Evolutionary conservation across 2,113 vertebrate genomes (phyloP).

Genomic region (Shinisaurus crocodilurus): DNA sequence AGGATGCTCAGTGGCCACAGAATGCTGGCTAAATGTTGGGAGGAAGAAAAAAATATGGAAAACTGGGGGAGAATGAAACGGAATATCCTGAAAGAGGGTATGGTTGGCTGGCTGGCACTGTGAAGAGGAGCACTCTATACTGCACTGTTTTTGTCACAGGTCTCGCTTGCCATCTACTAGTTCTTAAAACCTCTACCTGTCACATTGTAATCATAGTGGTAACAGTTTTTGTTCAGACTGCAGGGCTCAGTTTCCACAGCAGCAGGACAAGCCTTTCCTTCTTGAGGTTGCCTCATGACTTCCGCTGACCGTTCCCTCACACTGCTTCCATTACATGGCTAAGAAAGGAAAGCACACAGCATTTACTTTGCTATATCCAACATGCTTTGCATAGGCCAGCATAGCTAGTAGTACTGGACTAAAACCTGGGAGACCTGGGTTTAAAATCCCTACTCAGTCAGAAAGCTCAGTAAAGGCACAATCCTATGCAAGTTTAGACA

Average conservation of each 20-base stretch:
- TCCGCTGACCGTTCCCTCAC: conserved; percentile 84
- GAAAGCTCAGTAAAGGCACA: not conserved
- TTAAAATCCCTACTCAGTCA: not conserved
- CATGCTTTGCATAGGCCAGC: not conserved
- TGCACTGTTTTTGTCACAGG: not conserved
- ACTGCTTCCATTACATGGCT: conserved; percentile 89
- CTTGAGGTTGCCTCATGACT: conserved; percentile 83
- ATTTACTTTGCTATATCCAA: not conserved
- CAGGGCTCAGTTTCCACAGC: conserved; percentile 85
- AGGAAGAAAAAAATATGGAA: not conserved
- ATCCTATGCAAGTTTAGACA: no score
- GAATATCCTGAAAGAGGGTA: not conserved
- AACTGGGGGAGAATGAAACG: not conserved
- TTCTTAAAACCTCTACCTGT: conserved; percentile 83
- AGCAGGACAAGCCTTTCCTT: conserved; percentile 86
- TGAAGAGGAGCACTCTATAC: not conserved
- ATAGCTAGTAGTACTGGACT: not conserved
- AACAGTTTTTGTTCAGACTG: conserved; percentile 93
- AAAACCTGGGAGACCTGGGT: not conserved
- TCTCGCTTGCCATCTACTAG: not conserved
- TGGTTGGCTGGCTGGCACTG: not conserved
- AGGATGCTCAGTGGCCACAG: not conserved
- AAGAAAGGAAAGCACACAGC: conserved; percentile 62
- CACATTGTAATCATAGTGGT: conserved; percentile 96
- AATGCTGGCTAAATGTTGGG: not conserved